Evolutionary conservation across 1,140 invertebrate species (phyloP).

Genomic region (Drosophila kikkawai): DNA sequence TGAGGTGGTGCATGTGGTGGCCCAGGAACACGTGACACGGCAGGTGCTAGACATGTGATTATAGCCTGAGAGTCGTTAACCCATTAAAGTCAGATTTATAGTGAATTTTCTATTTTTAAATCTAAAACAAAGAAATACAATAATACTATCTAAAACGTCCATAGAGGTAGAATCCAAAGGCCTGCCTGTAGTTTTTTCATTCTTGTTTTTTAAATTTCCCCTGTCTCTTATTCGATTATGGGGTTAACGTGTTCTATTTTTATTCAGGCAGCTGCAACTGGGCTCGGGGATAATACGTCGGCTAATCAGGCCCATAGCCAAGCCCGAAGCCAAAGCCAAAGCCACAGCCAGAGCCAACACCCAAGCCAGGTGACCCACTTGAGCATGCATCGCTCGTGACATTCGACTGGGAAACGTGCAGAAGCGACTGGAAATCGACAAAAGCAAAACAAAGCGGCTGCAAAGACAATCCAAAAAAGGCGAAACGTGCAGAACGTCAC

Average conservation of each 20-base stretch:
- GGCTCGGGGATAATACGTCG: slow-evolving; percentile 49
- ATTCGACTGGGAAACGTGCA: slow-evolving; percentile 76
- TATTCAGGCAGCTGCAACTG: slow-evolving; percentile 20
- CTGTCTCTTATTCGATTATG: neutral
- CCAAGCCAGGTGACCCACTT: slow-evolving; percentile 64
- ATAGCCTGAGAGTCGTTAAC: slow-evolving; percentile 3
- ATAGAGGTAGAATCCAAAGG: neutral
- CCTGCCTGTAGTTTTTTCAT: neutral
- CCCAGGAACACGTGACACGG: slow-evolving; percentile 59
- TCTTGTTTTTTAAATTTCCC: neutral
- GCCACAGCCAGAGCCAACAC: slow-evolving; percentile 14
- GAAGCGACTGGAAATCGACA: slow-evolving; percentile 70
- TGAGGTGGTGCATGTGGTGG: slow-evolving; percentile 37
- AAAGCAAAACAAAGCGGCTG: slow-evolving; percentile 40
- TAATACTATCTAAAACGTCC: neutral
- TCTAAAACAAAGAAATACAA: neutral
- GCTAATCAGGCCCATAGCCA: slow-evolving; percentile 48
- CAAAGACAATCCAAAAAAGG: slow-evolving; percentile 62
- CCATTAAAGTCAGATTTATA: neutral
- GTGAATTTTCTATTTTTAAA: neutral
- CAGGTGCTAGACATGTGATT: slow-evolving; percentile 44
- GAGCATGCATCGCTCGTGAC: slow-evolving; percentile 80
- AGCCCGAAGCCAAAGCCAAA: slow-evolving; percentile 14
- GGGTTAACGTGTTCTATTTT: slow-evolving; percentile 47
- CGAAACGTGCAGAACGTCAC: slow-evolving; percentile 73